phyloP scores from a whole-genome alignment of 2,113 vertebrate species.

The Colossoma macropomum region DNA sequence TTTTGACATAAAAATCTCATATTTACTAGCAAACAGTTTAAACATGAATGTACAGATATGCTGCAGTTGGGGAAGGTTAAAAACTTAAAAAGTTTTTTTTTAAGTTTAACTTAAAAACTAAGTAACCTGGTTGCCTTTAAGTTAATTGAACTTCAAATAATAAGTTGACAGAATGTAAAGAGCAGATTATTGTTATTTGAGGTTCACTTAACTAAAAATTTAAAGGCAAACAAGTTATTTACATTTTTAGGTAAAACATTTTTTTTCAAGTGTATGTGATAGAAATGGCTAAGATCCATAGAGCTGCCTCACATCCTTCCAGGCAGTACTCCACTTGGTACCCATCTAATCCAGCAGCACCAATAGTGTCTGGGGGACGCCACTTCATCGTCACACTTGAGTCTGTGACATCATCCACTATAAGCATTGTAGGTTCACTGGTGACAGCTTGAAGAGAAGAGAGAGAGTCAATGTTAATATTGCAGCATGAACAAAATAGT shows the following conservation, averaged over 20 bases:
- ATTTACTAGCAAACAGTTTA: too few relatives aligned
- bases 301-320: constrained; percentile 91
- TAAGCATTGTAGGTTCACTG: constrained; percentile 92
- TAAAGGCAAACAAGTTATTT: not conserved
- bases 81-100: too few relatives aligned
- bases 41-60: too few relatives aligned
- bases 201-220: not conserved
- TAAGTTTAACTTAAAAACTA: too few relatives aligned
- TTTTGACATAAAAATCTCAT: too few relatives aligned
- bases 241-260: not conserved
- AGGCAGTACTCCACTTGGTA: constrained; percentile 95
- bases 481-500: not conserved
- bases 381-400: constrained; percentile 91
- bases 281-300: not conserved
- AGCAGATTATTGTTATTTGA: too few relatives aligned
- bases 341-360: constrained; percentile 93
- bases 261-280: too few relatives aligned
- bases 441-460: constrained; percentile 84
- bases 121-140: too few relatives aligned
- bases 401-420: constrained; percentile 92
- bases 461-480: not conserved
- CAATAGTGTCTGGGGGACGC: constrained; percentile 96
- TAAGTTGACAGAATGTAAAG: too few relatives aligned
- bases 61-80: too few relatives aligned
- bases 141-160: too few relatives aligned